A percentile compares a stretch with the other conserved stretches of the same genome.
phyloP scores from a whole-genome alignment of 2,797 vertebrate species.

The Bucorvus abyssinicus region DNA sequence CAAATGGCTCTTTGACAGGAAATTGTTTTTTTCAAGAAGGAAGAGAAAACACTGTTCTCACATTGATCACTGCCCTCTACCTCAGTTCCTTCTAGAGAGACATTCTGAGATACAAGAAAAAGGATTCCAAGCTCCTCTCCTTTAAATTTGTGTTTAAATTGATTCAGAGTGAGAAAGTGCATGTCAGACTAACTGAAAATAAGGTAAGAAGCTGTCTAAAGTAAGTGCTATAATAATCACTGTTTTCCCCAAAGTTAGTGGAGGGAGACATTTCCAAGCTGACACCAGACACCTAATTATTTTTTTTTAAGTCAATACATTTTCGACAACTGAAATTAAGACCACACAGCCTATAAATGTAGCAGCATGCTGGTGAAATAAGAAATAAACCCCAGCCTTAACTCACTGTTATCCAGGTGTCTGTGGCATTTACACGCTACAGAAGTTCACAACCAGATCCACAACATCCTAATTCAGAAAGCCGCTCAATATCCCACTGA shows the following conservation, averaged over 20 bases:
- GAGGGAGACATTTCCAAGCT: background rate
- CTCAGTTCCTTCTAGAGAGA: background rate
- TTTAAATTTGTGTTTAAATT: background rate
- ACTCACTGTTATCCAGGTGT: background rate
- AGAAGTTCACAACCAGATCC: background rate
- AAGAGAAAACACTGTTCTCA: background rate
- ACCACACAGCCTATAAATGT: fast-evolving
- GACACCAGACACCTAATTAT: background rate
- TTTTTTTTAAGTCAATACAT: background rate
- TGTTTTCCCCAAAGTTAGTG: background rate
- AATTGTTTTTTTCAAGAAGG: background rate
- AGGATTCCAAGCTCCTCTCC: background rate
- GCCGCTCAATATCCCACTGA: background rate
- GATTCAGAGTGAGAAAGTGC: background rate
- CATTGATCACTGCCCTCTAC: background rate
- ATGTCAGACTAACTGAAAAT: background rate
- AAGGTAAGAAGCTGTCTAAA: background rate
- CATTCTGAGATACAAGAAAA: background rate
- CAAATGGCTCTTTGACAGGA: background rate
- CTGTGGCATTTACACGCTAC: background rate
- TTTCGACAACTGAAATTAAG: background rate
- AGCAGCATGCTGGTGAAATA: background rate
- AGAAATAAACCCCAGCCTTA: background rate
- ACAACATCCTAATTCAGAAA: background rate
- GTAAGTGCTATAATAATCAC: background rate